Evolutionary conservation across 2,113 vertebrate genomes (phyloP).

Genomic region (Anthoscopus minutus): DNA sequence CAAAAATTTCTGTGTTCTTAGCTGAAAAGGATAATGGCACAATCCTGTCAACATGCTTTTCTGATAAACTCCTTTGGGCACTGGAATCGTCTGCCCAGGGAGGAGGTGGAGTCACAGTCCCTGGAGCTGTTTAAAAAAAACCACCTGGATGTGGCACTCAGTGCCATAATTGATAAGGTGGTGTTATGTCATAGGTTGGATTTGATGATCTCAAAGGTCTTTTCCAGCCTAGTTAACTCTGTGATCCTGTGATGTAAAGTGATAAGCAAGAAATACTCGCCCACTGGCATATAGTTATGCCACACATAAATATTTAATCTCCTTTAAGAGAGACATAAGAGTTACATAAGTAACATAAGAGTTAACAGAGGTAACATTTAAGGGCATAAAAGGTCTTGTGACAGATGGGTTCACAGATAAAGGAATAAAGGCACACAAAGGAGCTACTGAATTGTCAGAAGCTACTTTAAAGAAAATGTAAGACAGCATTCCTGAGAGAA

Average conservation of each 20-base stretch:
- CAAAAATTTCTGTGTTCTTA: neutral
- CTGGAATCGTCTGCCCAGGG: neutral
- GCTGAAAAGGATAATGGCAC: neutral
- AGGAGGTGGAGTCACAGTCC: neutral
- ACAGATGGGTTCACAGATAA: neutral
- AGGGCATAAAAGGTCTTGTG: neutral
- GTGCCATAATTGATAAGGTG: neutral
- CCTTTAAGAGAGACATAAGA: no score
- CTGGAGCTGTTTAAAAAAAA: neutral
- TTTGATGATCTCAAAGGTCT: neutral
- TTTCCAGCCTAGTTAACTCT: neutral
- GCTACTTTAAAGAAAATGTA: neutral
- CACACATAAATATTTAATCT: neutral
- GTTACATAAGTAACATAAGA: no score
- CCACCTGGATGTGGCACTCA: accelerated
- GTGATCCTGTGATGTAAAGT: neutral
- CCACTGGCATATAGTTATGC: neutral
- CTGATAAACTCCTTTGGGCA: neutral
- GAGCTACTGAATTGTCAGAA: neutral
- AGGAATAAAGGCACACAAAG: neutral
- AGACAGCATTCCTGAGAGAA: neutral
- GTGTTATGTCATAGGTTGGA: neutral
- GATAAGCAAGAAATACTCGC: neutral
- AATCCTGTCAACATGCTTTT: neutral
- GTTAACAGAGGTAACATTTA: neutral